Evolutionary conservation across 2,888 invertebrate genomes (phyloP).

Genomic region (Pogonocherus hispidulus): DNA sequence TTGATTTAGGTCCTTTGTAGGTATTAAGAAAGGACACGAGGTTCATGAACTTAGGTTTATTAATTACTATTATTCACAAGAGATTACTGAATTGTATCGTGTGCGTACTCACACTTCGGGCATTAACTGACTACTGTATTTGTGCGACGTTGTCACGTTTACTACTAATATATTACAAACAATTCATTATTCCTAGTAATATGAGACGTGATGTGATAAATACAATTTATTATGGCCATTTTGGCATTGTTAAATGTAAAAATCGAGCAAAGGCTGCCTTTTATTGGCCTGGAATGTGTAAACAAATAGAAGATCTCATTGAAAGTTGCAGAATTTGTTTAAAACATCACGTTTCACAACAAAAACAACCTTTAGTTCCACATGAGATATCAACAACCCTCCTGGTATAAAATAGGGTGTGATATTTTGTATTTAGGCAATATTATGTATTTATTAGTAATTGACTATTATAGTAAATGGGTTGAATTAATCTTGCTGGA

Average conservation of each 20-base stretch:
- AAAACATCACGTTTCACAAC: slow-evolving; percentile 30
- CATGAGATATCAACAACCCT: slow-evolving; percentile 34
- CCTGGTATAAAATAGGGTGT: slow-evolving; percentile 38
- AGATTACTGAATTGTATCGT: too few relatives aligned
- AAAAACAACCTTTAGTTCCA: slow-evolving; percentile 28
- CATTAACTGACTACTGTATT: too few relatives aligned
- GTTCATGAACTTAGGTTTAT: too few relatives aligned
- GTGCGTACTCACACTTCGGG: too few relatives aligned
- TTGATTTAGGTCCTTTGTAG: too few relatives aligned
- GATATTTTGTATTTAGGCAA: slow-evolving; percentile 40
- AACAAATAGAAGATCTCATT: slow-evolving; percentile 39
- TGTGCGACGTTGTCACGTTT: too few relatives aligned
- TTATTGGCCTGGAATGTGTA: slow-evolving; percentile 42
- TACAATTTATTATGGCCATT: slow-evolving; percentile 39
- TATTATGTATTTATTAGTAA: slow-evolving; percentile 29
- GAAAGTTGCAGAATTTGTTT: slow-evolving; percentile 33
- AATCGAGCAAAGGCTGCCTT: slow-evolving; percentile 32
- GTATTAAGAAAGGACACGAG: too few relatives aligned
- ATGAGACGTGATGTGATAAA: slow-evolving; percentile 37
- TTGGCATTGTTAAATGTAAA: slow-evolving; percentile 40
- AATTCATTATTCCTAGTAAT: slow-evolving; percentile 34
- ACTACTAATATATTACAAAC: too few relatives aligned
- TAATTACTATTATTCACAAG: too few relatives aligned
- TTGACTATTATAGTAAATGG: slow-evolving; percentile 42
- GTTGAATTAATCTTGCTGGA: slow-evolving; percentile 32